Percentiles rank a stretch among this genome's conserved stretches.
These are phyloP conservation scores for Xenopus petersii DNA, from an alignment of 2,797 vertebrate species.

Conservation along the genomic window DNA sequence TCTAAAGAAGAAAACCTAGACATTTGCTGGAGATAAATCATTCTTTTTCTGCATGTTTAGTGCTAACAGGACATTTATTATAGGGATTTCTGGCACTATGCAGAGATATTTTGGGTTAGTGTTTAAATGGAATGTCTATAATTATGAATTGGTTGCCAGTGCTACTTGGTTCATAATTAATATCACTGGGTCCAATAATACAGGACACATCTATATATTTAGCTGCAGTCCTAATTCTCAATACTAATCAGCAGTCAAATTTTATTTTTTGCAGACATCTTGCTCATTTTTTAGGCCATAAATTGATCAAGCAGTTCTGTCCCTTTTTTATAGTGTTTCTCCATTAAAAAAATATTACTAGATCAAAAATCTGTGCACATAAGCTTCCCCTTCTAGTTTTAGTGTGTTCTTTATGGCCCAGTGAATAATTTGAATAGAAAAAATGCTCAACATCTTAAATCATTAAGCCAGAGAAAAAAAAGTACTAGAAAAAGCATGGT, in stretches of 20 bases:
- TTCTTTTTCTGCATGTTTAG: slow-evolving; percentile 28
- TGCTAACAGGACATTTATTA: slow-evolving; percentile 30
- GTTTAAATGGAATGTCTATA: slow-evolving; percentile 28
- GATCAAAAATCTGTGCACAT: slow-evolving; percentile 48
- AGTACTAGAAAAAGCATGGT: slow-evolving; percentile 38
- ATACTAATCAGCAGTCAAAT: slow-evolving; percentile 34
- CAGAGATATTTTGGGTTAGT: slow-evolving; percentile 18
- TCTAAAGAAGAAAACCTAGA: slow-evolving; percentile 35
- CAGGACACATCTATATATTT: slow-evolving; percentile 36
- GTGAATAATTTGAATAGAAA: slow-evolving; percentile 48
- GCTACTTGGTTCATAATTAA: slow-evolving; percentile 35
- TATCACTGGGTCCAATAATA: slow-evolving; percentile 25
- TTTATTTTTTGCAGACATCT: slow-evolving; percentile 39
- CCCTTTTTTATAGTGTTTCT: slow-evolving; percentile 35
- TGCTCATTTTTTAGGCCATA: slow-evolving; percentile 38
- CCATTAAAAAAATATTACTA: slow-evolving; percentile 46
- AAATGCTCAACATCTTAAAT: slow-evolving; percentile 48
- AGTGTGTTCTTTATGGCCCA: slow-evolving; percentile 49
- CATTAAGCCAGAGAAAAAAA: slow-evolving; percentile 41
- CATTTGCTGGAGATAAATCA: slow-evolving; percentile 33
- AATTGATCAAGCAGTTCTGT: slow-evolving; percentile 34
- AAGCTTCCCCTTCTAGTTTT: slow-evolving; percentile 47
- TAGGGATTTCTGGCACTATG: slow-evolving; percentile 15
- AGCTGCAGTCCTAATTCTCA: slow-evolving; percentile 26
- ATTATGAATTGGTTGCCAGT: slow-evolving; percentile 28